Evolutionary conservation across 2,888 invertebrate species (phyloP), one percentile per base, ranked within the genome.

Genomic region (Ormyrus nitidulus): DNA sequence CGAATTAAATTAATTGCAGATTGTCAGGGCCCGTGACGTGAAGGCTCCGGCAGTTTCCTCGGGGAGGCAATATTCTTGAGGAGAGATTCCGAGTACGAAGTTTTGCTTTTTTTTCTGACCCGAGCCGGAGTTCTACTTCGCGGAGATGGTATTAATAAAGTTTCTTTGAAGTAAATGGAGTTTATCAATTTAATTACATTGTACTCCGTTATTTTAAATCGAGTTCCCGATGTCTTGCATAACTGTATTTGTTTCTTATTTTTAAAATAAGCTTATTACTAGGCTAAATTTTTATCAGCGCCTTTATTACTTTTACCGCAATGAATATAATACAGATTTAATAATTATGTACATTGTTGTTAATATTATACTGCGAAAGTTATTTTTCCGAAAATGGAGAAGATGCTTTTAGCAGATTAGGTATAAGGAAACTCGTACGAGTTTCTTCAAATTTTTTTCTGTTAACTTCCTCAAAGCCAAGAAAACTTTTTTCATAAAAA

Each of bases 401-500:
- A 19, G 19, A 19, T 19, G 19, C 19, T 19, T 19, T 19, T 19
- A 19, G 1, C 19, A 19, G 19, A 19, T 19, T 19, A 19, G 19
- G 19, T 19, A 19, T 0, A 19, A 19, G 1, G 19, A 19, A 19
- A 19, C 19, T 19, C 19, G 19, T 1, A 19, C 19, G 19, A 19
- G 19, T 1, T 19, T 19, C 19, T 19, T 19, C 19, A 19, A 19
- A 19, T 19, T 19, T 19, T 19, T 19, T 19, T 19, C 19, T 19
- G 1, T 19, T 19, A 19, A 19, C 19, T 19, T 19, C 1, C 19
- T 19, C 19, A 19, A 66, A 51, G 68, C 58, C 58, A 46, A 58
- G 13, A 69, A 69, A 69, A 69, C 59, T 70, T 70, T 70, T 59
- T 70, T 70, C 69, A 70, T 70, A 58, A 70, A 19, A 70, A 70